Evolutionary conservation across 2,888 invertebrate genomes (phyloP).

Genomic region (Ametastegia equiseti): DNA sequence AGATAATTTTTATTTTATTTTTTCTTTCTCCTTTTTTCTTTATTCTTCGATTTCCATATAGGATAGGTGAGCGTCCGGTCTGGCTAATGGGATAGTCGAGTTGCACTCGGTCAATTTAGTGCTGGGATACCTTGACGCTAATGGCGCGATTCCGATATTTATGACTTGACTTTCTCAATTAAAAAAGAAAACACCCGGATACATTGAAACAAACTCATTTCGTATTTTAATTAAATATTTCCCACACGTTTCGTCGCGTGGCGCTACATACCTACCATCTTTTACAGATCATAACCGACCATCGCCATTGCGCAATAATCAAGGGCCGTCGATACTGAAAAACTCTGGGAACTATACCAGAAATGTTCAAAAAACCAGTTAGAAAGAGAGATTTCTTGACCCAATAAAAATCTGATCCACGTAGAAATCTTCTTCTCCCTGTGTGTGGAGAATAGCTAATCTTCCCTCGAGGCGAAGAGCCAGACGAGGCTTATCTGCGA

Average conservation of each 20-base stretch:
- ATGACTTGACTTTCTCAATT: constrained; percentile 48
- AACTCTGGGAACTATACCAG: too few relatives aligned
- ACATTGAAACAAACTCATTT: constrained; percentile 11
- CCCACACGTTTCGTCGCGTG: constrained; percentile 29
- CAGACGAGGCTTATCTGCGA: background rate
- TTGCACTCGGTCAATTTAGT: constrained; percentile 37
- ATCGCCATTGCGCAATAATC: too few relatives aligned
- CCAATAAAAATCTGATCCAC: too few relatives aligned
- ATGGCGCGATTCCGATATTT: constrained; percentile 47
- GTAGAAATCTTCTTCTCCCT: background rate
- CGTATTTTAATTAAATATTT: constrained; percentile 42
- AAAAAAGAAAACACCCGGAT: constrained; percentile 36
- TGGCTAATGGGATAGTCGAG: constrained; percentile 44
- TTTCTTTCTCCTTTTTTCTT: background rate
- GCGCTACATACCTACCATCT: background rate
- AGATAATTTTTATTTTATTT: background rate
- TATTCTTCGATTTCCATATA: constrained; percentile 25
- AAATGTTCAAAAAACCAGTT: too few relatives aligned
- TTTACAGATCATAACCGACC: too few relatives aligned
- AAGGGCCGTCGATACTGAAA: too few relatives aligned
- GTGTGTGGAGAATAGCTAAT: background rate
- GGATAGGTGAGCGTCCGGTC: constrained; percentile 35
- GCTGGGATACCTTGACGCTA: constrained; percentile 38
- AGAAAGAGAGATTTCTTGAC: too few relatives aligned
- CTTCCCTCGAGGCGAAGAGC: background rate